Evolutionary conservation across 2,113 vertebrate species (phyloP), one percentile per base, ranked within the genome.

Genomic region (Python bivittatus): DNA sequence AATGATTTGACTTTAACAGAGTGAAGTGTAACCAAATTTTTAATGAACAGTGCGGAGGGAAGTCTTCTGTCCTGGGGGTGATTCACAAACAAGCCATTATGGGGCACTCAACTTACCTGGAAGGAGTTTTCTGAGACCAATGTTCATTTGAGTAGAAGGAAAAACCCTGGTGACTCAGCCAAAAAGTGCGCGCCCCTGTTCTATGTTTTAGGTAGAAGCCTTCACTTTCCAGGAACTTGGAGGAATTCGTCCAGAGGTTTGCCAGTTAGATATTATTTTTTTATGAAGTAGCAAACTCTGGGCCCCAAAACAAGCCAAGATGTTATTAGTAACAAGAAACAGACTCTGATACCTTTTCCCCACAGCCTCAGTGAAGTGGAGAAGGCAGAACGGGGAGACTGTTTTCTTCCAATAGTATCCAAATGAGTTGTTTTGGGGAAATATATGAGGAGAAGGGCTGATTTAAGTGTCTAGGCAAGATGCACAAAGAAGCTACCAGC

Each of bases 261-360:
- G 98, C 97, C 97, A 97, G 97, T 97, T 97, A 97, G 96, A 94
- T 96, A 92, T 48, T 96, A 97, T 97, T 97, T 38, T 92, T 92
- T 96, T 52, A 96, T 33, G 97, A 96, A 97, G 96, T 96, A 98
- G 97, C 98, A 98, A 98, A 98, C 97, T 97, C 97, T 98, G 97
- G 97, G 98, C 97, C 98, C 98, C 97, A 97, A 96, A 97, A 98
- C 93, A 98, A 98, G 97, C 96, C 97, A 96, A 97, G 97, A 97
- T 96, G 95, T 96, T 97, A 97, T 94, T 96, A 97, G 98, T 98
- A 98, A 98, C 98, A 98, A 98, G 98, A 98, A 98, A 98, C 98
- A 98, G 98, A 98, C 98, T 97, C 97, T 94, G 96, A 95, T 94
- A 97, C 96, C 97, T 97, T 97, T 96, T 95, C 97, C 97, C 97